Conservation (phyloP, 2,797 vertebrate species). For the Xiphorhynchus erythropygius region DNA sequence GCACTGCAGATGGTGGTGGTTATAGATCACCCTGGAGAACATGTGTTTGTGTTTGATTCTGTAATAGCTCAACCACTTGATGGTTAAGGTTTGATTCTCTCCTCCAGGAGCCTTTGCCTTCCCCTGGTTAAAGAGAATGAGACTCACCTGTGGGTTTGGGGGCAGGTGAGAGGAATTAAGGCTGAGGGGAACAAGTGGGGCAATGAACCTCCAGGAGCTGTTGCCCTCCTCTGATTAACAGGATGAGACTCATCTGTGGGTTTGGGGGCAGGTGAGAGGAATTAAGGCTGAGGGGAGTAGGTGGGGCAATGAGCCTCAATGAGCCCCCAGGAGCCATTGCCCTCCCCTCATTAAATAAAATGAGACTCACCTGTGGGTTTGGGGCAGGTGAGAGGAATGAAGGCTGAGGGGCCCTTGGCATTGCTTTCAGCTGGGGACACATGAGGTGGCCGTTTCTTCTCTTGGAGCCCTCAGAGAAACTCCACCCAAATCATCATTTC, state of each 20-base stretch:
- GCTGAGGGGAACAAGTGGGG: background rate
- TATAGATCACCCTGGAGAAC: background rate
- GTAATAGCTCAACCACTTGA: background rate
- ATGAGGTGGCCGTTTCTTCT: fast-evolving
- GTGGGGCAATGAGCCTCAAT: no score
- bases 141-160: background rate
- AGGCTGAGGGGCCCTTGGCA: no score
- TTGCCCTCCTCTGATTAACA: no score
- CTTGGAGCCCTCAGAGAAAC: background rate
- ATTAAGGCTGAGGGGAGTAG: no score
- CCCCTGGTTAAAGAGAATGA: background rate
- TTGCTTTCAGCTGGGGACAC: background rate
- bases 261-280: no score
- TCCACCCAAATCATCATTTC: background rate
- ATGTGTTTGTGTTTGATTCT: background rate
- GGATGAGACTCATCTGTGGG: no score
- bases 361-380: no score
- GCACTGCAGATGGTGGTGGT: background rate
- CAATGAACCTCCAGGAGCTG: no score
- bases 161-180: background rate
- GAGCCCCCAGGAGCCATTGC: no score
- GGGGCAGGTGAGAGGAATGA: no score
- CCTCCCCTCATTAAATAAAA: no score
- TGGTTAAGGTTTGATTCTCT: background rate
- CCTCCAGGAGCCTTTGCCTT: background rate